A percentile compares a stretch with the other conserved stretches of the same genome.
These are phyloP conservation scores for Psittacula cyanocephala DNA, from an alignment of 2,113 vertebrate species.

Conservation along the genomic window DNA sequence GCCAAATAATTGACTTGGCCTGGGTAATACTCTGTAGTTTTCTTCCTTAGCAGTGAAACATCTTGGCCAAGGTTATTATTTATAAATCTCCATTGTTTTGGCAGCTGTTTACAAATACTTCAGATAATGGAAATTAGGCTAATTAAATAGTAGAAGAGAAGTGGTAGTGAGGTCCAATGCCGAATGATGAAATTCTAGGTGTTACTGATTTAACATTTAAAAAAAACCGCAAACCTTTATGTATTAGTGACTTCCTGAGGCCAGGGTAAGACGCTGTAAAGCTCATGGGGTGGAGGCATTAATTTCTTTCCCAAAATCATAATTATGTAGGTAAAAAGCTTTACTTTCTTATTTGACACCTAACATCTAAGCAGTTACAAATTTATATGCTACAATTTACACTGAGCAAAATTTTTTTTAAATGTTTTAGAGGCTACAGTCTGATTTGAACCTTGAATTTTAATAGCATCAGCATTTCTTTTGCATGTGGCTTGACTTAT, in stretches of 20 bases:
- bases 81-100: not conserved
- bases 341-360: not conserved
- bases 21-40: not conserved
- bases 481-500: not conserved
- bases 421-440: not conserved
- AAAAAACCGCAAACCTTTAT: not conserved
- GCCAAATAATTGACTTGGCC: not conserved
- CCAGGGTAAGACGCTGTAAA: not conserved
- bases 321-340: not conserved
- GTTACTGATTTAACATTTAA: not conserved
- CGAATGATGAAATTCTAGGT: not conserved
- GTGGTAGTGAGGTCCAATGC: not conserved
- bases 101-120: constrained; percentile 11
- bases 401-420: not conserved
- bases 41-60: not conserved
- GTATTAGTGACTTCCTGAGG: not conserved
- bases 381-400: not conserved
- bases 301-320: not conserved
- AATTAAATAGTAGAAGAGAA: not conserved
- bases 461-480: not conserved
- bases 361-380: not conserved
- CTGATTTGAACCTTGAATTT: not conserved
- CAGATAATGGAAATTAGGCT: not conserved
- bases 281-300: not conserved
- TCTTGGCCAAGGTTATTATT: not conserved